Evolutionary conservation across 1,140 invertebrate genomes (phyloP).

Genomic region (Calliphora vicina): DNA sequence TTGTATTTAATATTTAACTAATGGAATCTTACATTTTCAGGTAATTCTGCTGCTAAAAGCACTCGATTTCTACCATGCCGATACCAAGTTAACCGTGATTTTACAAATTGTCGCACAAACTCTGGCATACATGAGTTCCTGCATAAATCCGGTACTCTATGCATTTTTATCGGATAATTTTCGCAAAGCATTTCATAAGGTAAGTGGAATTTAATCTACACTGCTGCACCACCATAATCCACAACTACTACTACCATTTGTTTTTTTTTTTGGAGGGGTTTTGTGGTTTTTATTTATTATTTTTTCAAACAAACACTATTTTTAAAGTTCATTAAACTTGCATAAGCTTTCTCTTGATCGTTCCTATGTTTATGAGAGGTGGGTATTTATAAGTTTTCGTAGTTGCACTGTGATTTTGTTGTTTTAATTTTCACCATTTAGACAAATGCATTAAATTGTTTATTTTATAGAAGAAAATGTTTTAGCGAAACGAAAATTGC

Average conservation of each 20-base stretch:
- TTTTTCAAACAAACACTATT: neutral
- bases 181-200: slow-evolving; percentile 62
- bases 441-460: neutral
- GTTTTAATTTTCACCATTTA: neutral
- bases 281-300: neutral
- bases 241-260: no score
- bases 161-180: slow-evolving; percentile 62
- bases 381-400: neutral
- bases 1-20: slow-evolving; percentile 7
- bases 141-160: slow-evolving; percentile 91
- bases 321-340: slow-evolving; percentile 11
- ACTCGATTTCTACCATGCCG: slow-evolving; percentile 72
- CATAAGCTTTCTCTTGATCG: neutral
- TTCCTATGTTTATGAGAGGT: neutral
- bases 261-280: no score
- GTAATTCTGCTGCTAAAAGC: slow-evolving; percentile 82
- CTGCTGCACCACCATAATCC: neutral
- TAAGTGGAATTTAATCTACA: slow-evolving; percentile 42
- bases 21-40: slow-evolving; percentile 64
- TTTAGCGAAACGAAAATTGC: no score
- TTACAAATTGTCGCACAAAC: slow-evolving; percentile 86
- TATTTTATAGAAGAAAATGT: neutral
- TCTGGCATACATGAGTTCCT: slow-evolving; percentile 93
- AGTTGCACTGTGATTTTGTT: neutral
- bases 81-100: slow-evolving; percentile 68